phyloP scores from a whole-genome alignment of 92 coral and sea anemone genomes.

The Paragorgia papillata region DNA sequence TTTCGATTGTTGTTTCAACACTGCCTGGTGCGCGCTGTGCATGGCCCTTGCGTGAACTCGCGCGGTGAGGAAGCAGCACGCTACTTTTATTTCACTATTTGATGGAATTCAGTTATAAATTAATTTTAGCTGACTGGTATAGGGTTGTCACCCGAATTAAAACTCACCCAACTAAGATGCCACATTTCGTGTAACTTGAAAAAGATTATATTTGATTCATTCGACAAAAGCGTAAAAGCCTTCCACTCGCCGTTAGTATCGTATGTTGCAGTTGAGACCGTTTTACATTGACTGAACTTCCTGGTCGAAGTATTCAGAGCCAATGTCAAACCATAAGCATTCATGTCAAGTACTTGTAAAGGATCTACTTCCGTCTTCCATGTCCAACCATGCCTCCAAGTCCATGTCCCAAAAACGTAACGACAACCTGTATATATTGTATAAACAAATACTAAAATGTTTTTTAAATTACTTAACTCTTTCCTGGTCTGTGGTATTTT shows the following conservation, averaged over 20 bases:
- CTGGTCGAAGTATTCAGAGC: slow-evolving; percentile 4
- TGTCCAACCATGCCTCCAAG: slow-evolving; percentile 20
- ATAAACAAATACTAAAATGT: too few relatives aligned
- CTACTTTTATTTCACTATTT: too few relatives aligned
- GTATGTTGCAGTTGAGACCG: neutral
- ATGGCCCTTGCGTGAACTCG: too few relatives aligned
- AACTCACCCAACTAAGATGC: slow-evolving; percentile 19
- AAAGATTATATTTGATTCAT: neutral
- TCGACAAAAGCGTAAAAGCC: neutral
- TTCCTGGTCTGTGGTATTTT: too few relatives aligned
- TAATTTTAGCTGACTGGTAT: too few relatives aligned
- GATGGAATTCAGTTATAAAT: too few relatives aligned
- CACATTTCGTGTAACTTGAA: slow-evolving; percentile 19
- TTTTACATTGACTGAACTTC: neutral
- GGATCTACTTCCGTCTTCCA: neutral
- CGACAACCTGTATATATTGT: slow-evolving; percentile 5
- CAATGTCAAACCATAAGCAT: neutral
- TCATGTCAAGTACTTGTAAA: neutral
- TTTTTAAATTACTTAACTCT: too few relatives aligned
- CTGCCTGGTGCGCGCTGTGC: too few relatives aligned
- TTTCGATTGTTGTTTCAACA: too few relatives aligned
- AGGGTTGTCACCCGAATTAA: neutral
- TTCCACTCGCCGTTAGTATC: neutral
- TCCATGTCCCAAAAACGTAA: slow-evolving; percentile 18
- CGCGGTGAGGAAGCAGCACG: too few relatives aligned